These are phyloP conservation scores for Cottus gobio DNA, from an alignment of 2,113 vertebrate genomes.

Conservation along the genomic window DNA sequence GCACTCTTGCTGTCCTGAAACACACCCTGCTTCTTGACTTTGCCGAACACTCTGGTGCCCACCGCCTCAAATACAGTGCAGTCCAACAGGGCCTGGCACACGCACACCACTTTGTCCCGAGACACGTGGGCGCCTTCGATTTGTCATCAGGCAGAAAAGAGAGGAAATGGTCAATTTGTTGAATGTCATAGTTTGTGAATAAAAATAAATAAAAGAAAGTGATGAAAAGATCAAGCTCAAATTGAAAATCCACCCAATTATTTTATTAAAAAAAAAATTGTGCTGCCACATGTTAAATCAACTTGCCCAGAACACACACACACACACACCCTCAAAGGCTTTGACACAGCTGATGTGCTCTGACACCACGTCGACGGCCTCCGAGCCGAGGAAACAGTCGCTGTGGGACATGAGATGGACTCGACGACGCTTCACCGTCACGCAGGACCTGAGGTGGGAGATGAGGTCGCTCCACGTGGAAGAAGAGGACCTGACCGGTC, in stretches of 20 bases:
- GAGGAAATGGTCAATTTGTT: neutral
- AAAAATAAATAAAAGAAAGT: neutral
- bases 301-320: neutral
- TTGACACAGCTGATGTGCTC: slow-evolving; percentile 85
- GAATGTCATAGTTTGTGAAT: neutral
- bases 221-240: neutral
- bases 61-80: slow-evolving; percentile 91
- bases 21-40: slow-evolving; percentile 83
- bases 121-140: slow-evolving; percentile 74
- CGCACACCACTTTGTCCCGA: slow-evolving; percentile 87
- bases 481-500: slow-evolving; percentile 86
- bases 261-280: neutral
- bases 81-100: slow-evolving; percentile 94
- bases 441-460: slow-evolving; percentile 86
- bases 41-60: slow-evolving; percentile 87
- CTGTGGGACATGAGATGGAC: slow-evolving; percentile 88
- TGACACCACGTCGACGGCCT: slow-evolving; percentile 91
- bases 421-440: slow-evolving; percentile 91
- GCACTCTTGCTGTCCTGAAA: slow-evolving; percentile 93
- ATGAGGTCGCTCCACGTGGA: slow-evolving; percentile 92
- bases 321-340: slow-evolving; percentile 55
- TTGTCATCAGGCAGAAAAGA: neutral
- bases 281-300: neutral
- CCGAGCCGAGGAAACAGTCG: slow-evolving; percentile 92
- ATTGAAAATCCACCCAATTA: neutral